Percentiles rank a stretch among this genome's conserved stretches.
phyloP scores from a whole-genome alignment of 2,888 invertebrate species.

The Agrenia bidenticulata region DNA sequence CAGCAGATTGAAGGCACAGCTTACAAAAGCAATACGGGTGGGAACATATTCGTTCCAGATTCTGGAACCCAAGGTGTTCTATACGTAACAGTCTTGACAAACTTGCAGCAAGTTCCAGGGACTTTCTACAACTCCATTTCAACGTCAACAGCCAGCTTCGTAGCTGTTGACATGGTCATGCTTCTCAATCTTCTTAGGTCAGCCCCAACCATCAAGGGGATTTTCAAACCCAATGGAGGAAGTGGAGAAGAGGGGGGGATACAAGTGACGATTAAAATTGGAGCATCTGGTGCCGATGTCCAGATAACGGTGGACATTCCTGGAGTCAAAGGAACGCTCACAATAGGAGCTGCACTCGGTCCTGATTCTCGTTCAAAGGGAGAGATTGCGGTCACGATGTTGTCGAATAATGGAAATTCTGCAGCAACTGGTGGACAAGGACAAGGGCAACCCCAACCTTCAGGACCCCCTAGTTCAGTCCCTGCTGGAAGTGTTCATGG shows the following conservation, averaged over 20 bases:
- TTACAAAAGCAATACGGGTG: not conserved
- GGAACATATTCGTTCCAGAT: not conserved
- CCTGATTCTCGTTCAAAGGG: not conserved
- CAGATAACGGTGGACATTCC: too few relatives aligned
- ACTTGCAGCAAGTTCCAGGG: not conserved
- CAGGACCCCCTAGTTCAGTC: not conserved
- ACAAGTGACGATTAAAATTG: not conserved
- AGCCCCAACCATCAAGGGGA: not conserved
- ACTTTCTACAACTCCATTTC: not conserved
- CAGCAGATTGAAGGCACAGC: not conserved
- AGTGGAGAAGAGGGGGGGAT: not conserved
- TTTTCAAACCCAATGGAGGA: not conserved
- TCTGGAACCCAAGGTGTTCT: not conserved
- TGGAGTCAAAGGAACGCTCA: not conserved
- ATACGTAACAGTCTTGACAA: not conserved
- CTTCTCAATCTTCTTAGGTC: not conserved
- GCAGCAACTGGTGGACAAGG: not conserved
- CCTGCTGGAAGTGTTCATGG: conserved; percentile 4
- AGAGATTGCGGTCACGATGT: not conserved
- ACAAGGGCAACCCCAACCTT: not conserved
- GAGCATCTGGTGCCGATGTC: not conserved
- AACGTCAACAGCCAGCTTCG: not conserved
- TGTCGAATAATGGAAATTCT: not conserved
- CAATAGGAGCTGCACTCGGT: not conserved
- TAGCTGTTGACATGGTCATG: not conserved